A percentile compares a stretch with the other conserved stretches of the same genome.
These are phyloP conservation scores for Volucella inanis DNA, from an alignment of 2,888 invertebrate species.

Conservation along the genomic window DNA sequence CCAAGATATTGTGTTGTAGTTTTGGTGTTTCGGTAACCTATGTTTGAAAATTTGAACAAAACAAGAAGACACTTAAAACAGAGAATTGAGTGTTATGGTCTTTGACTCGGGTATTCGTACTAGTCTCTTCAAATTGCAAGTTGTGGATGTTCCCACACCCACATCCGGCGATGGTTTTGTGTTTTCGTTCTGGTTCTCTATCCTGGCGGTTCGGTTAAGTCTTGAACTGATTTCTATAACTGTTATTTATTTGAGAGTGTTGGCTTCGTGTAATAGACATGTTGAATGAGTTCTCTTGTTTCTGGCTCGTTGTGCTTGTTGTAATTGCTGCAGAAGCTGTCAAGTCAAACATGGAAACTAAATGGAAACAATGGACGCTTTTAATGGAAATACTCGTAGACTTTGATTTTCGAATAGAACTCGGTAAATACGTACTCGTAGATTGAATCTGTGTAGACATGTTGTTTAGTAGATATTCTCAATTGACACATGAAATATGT, in stretches of 20 bases:
- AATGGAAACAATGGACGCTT: neutral
- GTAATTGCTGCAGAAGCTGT: constrained; percentile 59
- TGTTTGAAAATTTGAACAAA: constrained; percentile 60
- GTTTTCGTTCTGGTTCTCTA: no score
- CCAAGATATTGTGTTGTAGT: constrained; percentile 43
- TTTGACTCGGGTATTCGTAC: constrained; percentile 58
- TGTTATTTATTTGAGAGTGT: constrained; percentile 69
- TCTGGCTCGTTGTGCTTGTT: constrained; percentile 48
- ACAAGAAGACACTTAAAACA: constrained; percentile 58
- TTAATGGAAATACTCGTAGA: constrained; percentile 5
- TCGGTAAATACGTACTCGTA: no score
- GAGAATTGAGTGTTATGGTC: constrained; percentile 65
- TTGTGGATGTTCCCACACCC: neutral
- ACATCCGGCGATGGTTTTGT: neutral
- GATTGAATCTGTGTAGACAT: no score
- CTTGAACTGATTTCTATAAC: constrained; percentile 61
- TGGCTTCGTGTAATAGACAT: constrained; percentile 67
- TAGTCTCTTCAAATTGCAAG: constrained; percentile 52
- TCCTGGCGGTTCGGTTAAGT: constrained; percentile 34
- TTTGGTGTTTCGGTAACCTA: constrained; percentile 57
- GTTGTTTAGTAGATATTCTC: no score
- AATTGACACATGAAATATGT: no score
- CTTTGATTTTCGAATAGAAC: no score
- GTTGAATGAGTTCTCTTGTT: constrained; percentile 67
- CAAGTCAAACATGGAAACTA: constrained; percentile 56